Percentiles rank a stretch among this genome's conserved stretches.
phyloP scores from a whole-genome alignment of 2,113 vertebrate genomes.

The Phainopepla nitens region DNA sequence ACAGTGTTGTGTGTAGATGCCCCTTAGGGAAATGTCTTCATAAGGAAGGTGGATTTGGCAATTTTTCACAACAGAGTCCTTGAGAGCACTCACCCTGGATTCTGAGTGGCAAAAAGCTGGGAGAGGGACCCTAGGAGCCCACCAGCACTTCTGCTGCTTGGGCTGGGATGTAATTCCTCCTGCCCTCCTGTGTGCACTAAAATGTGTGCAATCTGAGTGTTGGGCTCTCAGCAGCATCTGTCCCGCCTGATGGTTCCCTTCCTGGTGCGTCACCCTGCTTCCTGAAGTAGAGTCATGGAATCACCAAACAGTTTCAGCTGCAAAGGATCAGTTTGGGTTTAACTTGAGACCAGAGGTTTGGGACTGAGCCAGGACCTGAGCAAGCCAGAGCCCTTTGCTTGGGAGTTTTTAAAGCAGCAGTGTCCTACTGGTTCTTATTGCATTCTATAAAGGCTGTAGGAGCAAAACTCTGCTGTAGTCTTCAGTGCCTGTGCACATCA shows the following conservation, averaged over 20 bases:
- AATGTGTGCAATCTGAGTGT: rapidly evolving
- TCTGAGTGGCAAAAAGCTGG: rapidly evolving
- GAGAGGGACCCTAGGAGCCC: not conserved
- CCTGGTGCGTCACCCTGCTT: not conserved
- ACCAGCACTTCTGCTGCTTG: rapidly evolving
- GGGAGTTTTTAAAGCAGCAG: not conserved
- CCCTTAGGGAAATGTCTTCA: not conserved
- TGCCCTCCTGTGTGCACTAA: not conserved
- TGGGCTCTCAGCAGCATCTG: not conserved
- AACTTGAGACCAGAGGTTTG: not conserved
- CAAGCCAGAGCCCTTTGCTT: not conserved
- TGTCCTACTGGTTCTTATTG: not conserved
- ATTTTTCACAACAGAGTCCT: not conserved
- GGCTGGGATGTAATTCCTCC: not conserved
- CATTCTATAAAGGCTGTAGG: not conserved
- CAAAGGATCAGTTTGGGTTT: not conserved
- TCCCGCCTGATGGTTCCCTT: rapidly evolving
- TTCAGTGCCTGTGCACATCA: not conserved
- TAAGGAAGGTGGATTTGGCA: not conserved
- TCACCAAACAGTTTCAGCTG: too few species aligned
- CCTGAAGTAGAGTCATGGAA: rapidly evolving
- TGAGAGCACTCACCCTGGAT: not conserved
- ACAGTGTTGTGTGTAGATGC: not conserved
- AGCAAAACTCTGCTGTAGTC: not conserved
- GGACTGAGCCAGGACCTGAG: not conserved